Conservation (phyloP, 2,888 invertebrate genomes). For the Megaustenia siamemsis region DNA sequence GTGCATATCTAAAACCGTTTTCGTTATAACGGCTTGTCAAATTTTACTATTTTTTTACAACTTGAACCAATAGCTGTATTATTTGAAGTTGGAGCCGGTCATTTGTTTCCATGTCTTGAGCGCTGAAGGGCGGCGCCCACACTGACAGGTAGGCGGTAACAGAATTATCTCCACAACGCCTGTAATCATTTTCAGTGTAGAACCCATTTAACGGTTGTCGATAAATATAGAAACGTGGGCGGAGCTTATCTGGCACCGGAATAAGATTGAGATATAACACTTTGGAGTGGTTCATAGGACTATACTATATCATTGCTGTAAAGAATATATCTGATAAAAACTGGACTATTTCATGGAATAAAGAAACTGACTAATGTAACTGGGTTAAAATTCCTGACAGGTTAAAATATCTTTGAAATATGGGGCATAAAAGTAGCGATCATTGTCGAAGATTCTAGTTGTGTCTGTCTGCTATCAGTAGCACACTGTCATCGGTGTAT, state of each 20-base stretch:
- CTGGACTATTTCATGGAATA: too few relatives aligned
- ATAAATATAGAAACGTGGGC: slow-evolving; percentile 11
- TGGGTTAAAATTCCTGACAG: background rate
- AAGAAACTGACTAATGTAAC: background rate
- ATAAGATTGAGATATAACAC: slow-evolving; percentile 11
- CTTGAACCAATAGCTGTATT: background rate
- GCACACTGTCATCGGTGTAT: too few relatives aligned
- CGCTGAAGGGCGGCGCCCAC: background rate
- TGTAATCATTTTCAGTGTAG: background rate
- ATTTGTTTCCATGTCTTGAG: background rate
- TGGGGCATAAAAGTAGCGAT: background rate
- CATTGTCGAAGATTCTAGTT: too few relatives aligned
- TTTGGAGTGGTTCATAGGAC: too few relatives aligned
- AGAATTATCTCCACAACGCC: background rate
- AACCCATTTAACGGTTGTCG: background rate
- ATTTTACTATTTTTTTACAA: background rate
- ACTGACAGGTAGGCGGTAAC: slow-evolving; percentile 22
- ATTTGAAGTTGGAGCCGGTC: background rate
- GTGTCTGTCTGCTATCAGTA: too few relatives aligned
- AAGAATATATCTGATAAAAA: too few relatives aligned
- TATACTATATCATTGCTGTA: too few relatives aligned
- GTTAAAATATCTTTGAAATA: background rate
- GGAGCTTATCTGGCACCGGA: background rate
- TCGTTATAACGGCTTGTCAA: background rate
- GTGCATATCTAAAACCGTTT: background rate